Evolutionary conservation across 2,113 vertebrate genomes (phyloP).

Genomic region (Rafetus swinhoei): DNA sequence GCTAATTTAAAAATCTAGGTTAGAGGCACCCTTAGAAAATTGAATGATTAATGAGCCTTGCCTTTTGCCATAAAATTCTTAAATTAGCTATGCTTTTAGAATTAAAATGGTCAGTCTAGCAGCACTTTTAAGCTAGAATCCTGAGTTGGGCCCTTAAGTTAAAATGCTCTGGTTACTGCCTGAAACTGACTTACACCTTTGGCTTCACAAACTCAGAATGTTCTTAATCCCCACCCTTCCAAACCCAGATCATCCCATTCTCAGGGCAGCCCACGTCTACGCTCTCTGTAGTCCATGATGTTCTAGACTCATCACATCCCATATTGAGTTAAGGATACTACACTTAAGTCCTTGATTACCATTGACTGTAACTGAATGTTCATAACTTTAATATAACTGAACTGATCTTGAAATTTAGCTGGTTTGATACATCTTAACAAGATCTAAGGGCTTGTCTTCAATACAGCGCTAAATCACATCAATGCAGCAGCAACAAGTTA

Average conservation of each 20-base stretch:
- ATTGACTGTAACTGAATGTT: not conserved
- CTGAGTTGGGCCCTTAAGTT: not conserved
- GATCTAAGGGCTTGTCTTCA: too few relatives aligned
- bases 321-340: not conserved
- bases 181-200: not conserved
- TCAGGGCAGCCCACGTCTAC: not conserved
- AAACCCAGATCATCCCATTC: not conserved
- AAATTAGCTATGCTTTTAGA: constrained; percentile 7
- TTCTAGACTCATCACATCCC: not conserved
- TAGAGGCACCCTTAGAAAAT: constrained; percentile 3
- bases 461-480: too few relatives aligned
- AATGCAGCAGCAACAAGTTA: too few relatives aligned
- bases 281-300: not conserved
- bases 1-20: not conserved
- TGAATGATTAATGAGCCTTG: not conserved
- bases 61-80: not conserved
- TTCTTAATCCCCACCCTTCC: not conserved
- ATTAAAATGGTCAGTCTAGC: not conserved
- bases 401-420: not conserved
- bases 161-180: not conserved
- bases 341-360: not conserved
- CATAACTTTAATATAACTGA: not conserved
- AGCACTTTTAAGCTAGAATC: not conserved
- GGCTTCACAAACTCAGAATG: not conserved
- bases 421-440: too few relatives aligned